phyloP scores from a whole-genome alignment of 2,888 invertebrate genomes.

The Microplitis deprimator region DNA sequence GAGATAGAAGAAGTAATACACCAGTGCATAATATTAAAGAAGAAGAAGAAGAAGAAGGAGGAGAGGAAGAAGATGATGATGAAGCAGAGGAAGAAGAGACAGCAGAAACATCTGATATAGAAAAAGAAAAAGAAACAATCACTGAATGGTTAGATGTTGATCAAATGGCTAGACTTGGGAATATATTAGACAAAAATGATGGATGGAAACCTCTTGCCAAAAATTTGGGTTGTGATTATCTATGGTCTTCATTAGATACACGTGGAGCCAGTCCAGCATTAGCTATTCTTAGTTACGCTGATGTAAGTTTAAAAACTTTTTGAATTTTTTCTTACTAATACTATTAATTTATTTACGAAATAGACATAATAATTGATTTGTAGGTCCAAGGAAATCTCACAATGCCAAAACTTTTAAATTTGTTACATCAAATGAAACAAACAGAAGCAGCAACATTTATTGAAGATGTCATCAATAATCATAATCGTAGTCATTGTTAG shows the following conservation, averaged over 20 bases:
- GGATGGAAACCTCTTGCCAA: conserved; percentile 77
- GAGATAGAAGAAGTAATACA: conserved; percentile 25
- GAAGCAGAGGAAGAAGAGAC: conserved; percentile 36
- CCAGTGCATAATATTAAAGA: neutral
- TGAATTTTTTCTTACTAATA: neutral
- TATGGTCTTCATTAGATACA: conserved; percentile 72
- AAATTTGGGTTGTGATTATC: conserved; percentile 73
- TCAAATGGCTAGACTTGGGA: conserved; percentile 72
- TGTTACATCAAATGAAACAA: conserved; percentile 69
- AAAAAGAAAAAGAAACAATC: conserved; percentile 52
- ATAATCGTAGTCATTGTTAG: conserved; percentile 12
- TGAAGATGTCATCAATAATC: conserved; percentile 56
- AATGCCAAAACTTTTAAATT: conserved; percentile 59
- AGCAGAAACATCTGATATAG: conserved; percentile 48
- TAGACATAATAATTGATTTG: conserved; percentile 24
- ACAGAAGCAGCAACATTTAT: conserved; percentile 65
- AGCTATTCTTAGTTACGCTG: conserved; percentile 74
- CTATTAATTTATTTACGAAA: conserved; percentile 6
- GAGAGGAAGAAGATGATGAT: conserved; percentile 42
- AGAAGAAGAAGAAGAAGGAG: conserved; percentile 49
- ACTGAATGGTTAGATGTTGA: conserved; percentile 60
- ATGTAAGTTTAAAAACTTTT: conserved; percentile 54
- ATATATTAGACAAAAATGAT: conserved; percentile 74
- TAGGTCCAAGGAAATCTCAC: conserved; percentile 57
- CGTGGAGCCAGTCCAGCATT: conserved; percentile 73